Evolutionary conservation across 2,888 invertebrate genomes (phyloP), one percentile per base, ranked within the genome.

Genomic region (Cyclophora albipunctata): DNA sequence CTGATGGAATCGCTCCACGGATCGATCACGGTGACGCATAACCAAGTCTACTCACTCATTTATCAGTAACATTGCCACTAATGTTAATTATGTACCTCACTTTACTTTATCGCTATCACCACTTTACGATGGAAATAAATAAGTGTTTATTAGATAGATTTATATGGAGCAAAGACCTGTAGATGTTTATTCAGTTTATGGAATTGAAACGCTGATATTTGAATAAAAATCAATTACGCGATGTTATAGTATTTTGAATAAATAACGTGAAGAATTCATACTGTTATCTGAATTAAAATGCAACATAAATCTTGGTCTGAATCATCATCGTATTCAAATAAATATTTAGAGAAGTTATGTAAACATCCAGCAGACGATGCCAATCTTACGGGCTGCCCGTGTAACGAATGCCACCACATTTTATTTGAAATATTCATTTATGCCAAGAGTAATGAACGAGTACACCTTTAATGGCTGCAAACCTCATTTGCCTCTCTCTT

Each of bases 61-160:
- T 57, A 60, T 62, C 55, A 48, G 46, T 52, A 67, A 65, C 61
- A 62, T 45, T 59, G 58, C 53, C 52, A 63, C 66, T 67, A 63
- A 66, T 66, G 71, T 67, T 69, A 71, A 73, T 71, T 70, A 68
- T 66, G 63, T 59, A 49, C 53, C 55, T 55, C 48, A 53, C 53
- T 57, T 5, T 5, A 37, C 37, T 37, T 53, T 59, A 60, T 59
- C 62, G 67, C 71, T 73, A 73, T 72, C 72, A 45, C 56, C 65
- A 67, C 70, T 67, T 62, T 54, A 50, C 49, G 57, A 57, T 55
- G 55, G 58, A 64, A 58, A 62, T 57, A 20, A 20, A 20, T 61
- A 64, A 70, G 69, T 68, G 62, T 59, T 34, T 37, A 37, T 5
- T 60, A 53, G 66, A 68, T 69, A 69, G 73, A 72, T 71, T 73